Conservation (phyloP, 2,888 invertebrate genomes). For the Geotrupes spiniger region DNA sequence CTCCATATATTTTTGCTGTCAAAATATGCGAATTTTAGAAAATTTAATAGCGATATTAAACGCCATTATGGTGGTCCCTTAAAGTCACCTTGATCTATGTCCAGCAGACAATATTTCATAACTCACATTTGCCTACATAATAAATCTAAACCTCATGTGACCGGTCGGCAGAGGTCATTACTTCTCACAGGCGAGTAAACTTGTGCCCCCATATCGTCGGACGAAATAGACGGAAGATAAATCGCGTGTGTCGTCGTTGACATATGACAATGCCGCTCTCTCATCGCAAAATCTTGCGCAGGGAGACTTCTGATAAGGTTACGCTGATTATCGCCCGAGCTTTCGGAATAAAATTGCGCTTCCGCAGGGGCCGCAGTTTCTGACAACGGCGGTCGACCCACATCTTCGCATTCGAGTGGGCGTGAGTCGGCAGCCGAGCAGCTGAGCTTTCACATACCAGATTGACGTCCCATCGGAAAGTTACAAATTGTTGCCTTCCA, state of each 20-base stretch:
- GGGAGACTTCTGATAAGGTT: slow-evolving; percentile 15
- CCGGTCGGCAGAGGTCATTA: slow-evolving; percentile 32
- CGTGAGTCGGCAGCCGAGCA: slow-evolving; percentile 8
- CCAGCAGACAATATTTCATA: too few relatives aligned
- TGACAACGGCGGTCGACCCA: slow-evolving; percentile 10
- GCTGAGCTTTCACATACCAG: slow-evolving; percentile 24
- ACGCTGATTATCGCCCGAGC: slow-evolving; percentile 18
- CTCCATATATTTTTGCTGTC: too few relatives aligned
- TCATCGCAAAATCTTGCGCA: slow-evolving; percentile 8
- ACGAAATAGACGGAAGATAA: slow-evolving; percentile 48
- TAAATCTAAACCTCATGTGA: background rate
- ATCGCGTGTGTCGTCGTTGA: slow-evolving; percentile 46
- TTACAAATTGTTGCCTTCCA: slow-evolving; percentile 25
- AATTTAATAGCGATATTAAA: too few relatives aligned
- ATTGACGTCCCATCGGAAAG: slow-evolving; percentile 25
- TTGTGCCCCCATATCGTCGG: slow-evolving; percentile 40
- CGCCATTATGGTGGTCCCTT: too few relatives aligned
- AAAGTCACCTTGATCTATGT: too few relatives aligned
- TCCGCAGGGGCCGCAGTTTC: slow-evolving; percentile 6
- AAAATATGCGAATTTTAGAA: too few relatives aligned
- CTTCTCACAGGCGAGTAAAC: slow-evolving; percentile 36
- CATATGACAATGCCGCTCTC: slow-evolving; percentile 44
- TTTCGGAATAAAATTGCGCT: slow-evolving; percentile 8
- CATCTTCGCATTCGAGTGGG: slow-evolving; percentile 2
- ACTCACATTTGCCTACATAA: too few relatives aligned